These are phyloP conservation scores for Saccostrea echinata DNA, from an alignment of 1,140 invertebrate species.

Conservation along the genomic window DNA sequence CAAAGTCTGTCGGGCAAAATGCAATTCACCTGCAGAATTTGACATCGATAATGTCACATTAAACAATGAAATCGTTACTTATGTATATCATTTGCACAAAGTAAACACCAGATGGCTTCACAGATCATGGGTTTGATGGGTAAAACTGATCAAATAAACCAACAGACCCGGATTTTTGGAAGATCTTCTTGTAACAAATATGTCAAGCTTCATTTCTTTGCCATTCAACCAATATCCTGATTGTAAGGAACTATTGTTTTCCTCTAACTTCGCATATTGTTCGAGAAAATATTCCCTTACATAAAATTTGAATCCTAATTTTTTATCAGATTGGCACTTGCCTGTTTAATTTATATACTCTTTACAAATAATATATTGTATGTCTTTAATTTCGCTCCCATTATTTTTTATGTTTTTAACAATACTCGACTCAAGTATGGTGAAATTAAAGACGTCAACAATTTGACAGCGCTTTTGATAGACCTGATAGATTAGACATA, in stretches of 20 bases:
- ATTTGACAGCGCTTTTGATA: conserved; percentile 16
- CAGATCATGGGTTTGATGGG: conserved; percentile 8
- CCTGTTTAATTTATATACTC: conserved; percentile 9
- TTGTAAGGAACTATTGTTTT: neutral
- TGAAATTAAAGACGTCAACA: conserved; percentile 10
- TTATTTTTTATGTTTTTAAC: conserved; percentile 20
- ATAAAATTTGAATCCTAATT: neutral
- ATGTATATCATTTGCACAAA: neutral
- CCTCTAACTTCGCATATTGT: neutral
- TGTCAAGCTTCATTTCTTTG: conserved; percentile 1
- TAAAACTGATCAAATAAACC: neutral
- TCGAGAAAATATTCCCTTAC: neutral
- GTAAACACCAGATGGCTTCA: conserved; percentile 7
- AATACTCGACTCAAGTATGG: conserved; percentile 23
- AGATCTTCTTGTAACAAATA: neutral
- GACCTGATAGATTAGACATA: neutral
- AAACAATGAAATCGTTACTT: conserved; percentile 29
- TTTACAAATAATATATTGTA: conserved; percentile 14
- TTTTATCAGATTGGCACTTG: conserved; percentile 18
- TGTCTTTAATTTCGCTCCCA: neutral
- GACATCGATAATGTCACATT: neutral
- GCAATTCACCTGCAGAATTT: neutral
- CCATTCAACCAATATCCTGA: conserved; percentile 7
- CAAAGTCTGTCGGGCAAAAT: neutral
- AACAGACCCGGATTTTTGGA: conserved; percentile 10